Evolutionary conservation across 2,797 vertebrate species (phyloP).

Genomic region (Oreochromis mossambicus): DNA sequence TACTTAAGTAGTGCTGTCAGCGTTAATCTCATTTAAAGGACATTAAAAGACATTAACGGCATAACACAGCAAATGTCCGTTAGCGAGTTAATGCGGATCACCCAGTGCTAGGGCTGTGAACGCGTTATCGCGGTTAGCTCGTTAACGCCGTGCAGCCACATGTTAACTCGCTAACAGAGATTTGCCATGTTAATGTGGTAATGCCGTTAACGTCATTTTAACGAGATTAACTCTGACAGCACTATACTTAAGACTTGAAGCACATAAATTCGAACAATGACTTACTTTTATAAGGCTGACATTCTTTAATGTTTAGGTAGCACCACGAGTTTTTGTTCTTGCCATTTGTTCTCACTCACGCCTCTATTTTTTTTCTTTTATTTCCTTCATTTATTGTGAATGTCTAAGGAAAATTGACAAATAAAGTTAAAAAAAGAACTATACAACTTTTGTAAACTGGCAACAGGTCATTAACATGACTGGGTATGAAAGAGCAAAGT

Average conservation of each 20-base stretch:
- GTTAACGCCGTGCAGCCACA: neutral
- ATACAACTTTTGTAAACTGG: too few relatives aligned
- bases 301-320: too few relatives aligned
- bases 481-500: too few relatives aligned
- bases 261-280: too few relatives aligned
- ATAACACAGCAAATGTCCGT: neutral
- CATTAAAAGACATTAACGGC: neutral
- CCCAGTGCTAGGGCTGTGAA: neutral
- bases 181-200: neutral
- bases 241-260: too few relatives aligned
- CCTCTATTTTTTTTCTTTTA: too few relatives aligned
- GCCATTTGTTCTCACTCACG: too few relatives aligned
- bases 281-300: too few relatives aligned
- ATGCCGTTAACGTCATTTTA: neutral
- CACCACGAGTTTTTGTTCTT: too few relatives aligned
- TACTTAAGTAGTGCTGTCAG: neutral
- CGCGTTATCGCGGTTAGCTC: neutral
- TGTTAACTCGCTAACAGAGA: neutral
- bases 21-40: neutral
- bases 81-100: neutral
- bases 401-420: too few relatives aligned
- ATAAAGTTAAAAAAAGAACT: neutral
- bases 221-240: neutral
- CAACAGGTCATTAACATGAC: too few relatives aligned
- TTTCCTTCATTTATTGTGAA: too few relatives aligned